Evolutionary conservation across 2,797 vertebrate species (phyloP).

Genomic region (Discoglossus pictus): DNA sequence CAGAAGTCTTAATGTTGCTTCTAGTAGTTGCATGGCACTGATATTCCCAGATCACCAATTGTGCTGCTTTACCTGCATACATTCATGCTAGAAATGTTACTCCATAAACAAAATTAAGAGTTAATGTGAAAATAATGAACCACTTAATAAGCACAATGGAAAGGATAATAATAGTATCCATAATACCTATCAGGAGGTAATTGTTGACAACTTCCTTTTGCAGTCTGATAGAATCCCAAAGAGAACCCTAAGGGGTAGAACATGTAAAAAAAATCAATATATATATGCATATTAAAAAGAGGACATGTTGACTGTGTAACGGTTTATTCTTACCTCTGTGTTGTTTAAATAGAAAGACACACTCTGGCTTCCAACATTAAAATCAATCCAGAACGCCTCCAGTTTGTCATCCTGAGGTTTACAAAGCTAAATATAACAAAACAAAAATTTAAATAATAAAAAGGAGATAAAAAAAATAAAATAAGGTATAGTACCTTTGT

Average conservation of each 20-base stretch:
- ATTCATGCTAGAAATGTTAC: too few species aligned
- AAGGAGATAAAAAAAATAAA: slow-evolving; percentile 4
- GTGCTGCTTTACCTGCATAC: too few species aligned
- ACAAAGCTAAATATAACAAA: slow-evolving; percentile 70
- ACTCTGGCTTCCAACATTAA: slow-evolving; percentile 79
- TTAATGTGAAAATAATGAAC: too few species aligned
- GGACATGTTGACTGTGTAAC: neutral
- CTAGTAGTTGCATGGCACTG: too few species aligned
- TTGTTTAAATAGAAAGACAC: slow-evolving; percentile 85
- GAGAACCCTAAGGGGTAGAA: slow-evolving; percentile 70
- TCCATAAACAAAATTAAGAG: too few species aligned
- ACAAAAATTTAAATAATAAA: neutral
- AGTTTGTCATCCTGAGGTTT: slow-evolving; percentile 83
- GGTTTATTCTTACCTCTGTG: slow-evolving; percentile 69
- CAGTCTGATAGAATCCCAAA: slow-evolving; percentile 85
- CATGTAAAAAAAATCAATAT: neutral
- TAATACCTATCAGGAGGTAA: slow-evolving; percentile 72
- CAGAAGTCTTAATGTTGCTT: too few species aligned
- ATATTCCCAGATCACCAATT: too few species aligned
- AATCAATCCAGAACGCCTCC: slow-evolving; percentile 91
- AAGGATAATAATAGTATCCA: too few species aligned
- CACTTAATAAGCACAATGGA: too few species aligned
- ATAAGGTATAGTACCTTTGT: too few species aligned
- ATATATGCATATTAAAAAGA: neutral
- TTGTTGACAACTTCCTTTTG: slow-evolving; percentile 65